These are phyloP conservation scores for Orthosia gothica DNA, from an alignment of 2,888 invertebrate genomes.

Conservation along the genomic window DNA sequence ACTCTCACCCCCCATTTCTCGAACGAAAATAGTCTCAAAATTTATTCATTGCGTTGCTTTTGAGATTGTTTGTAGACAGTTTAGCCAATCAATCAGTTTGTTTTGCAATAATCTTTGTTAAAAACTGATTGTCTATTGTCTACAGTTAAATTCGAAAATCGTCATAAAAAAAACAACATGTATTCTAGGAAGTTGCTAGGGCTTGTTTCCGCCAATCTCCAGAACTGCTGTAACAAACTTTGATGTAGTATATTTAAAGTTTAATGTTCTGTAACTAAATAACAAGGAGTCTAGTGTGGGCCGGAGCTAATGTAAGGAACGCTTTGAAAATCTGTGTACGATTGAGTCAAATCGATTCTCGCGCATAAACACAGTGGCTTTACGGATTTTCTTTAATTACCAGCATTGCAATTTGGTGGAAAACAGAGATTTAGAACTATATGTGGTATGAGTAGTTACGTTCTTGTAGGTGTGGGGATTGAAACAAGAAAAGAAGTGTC, in stretches of 20 bases:
- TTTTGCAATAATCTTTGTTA: no score
- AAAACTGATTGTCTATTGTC: no score
- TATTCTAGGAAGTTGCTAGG: neutral
- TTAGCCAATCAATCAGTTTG: no score
- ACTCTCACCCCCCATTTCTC: no score
- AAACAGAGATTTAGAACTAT: neutral
- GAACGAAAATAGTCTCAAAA: no score
- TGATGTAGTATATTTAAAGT: constrained; percentile 28
- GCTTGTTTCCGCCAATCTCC: constrained; percentile 24
- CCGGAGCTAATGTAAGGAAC: constrained; percentile 30
- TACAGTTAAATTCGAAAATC: no score
- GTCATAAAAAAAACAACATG: neutral
- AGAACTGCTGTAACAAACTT: constrained; percentile 28
- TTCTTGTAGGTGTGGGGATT: no score
- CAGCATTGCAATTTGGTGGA: neutral
- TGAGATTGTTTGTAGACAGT: no score
- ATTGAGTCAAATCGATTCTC: constrained; percentile 28
- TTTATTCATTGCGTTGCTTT: no score
- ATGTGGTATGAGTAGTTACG: no score
- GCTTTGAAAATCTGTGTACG: constrained; percentile 34
- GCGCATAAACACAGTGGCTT: neutral
- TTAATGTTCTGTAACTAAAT: constrained; percentile 40
- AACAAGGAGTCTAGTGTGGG: constrained; percentile 28
- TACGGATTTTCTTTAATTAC: neutral
- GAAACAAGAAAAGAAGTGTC: no score